Evolutionary conservation across 2,797 vertebrate genomes (phyloP).

Genomic region (Ara ararauna): DNA sequence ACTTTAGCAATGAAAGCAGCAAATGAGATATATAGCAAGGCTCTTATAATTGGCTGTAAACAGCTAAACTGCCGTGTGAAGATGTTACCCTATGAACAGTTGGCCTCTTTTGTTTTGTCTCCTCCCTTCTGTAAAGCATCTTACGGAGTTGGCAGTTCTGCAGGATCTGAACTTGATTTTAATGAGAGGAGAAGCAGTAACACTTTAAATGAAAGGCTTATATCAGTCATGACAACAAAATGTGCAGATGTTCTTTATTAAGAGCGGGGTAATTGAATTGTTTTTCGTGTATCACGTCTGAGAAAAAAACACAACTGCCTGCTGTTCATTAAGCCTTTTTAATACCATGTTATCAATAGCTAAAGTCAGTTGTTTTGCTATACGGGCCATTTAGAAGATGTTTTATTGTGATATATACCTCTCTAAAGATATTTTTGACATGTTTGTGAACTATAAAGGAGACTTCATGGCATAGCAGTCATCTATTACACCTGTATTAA

Average conservation of each 20-base stretch:
- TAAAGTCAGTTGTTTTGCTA: not conserved
- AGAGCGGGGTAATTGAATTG: not conserved
- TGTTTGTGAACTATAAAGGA: not conserved
- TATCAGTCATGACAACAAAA: conserved; percentile 15
- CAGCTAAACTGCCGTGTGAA: not conserved
- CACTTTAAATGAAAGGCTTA: not conserved
- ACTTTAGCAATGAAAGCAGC: not conserved
- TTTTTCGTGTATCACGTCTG: not conserved
- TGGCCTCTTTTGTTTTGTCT: conserved; percentile 38
- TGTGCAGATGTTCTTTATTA: conserved; percentile 52
- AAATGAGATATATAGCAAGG: not conserved
- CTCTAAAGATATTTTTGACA: not conserved
- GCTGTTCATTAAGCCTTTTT: not conserved
- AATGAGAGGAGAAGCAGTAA: conserved; percentile 38
- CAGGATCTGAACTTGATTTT: conserved; percentile 40
- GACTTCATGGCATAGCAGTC: not conserved
- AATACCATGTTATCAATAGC: not conserved
- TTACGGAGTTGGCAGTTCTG: conserved; percentile 14
- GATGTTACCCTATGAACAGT: not conserved
- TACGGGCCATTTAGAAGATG: not conserved
- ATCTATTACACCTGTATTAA: not conserved
- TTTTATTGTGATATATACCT: not conserved
- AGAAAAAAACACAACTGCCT: not conserved
- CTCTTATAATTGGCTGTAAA: conserved; percentile 24
- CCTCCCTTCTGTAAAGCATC: conserved; percentile 11